Base-by-base conservation (phyloP, 2,888 invertebrate species). In the Parapristionchus giblindavisi region DNA sequence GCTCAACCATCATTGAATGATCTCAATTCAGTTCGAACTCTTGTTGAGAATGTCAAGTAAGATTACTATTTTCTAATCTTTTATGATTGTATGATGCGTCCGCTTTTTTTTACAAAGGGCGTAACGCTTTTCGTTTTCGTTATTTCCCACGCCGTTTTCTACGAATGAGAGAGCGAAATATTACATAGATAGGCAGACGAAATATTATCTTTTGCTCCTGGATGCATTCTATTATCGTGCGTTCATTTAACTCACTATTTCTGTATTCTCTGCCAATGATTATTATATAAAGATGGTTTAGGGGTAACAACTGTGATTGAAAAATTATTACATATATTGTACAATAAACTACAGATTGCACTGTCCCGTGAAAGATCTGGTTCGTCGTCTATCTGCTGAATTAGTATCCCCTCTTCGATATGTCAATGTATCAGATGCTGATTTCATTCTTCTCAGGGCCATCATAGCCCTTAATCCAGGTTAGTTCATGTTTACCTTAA, bases 401-500 rank as follows among this genome's bases (percentile, higher is more conserved):
- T 38, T 81, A n/a, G 75, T 81, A 17, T 65, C 70, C n/a, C 80
- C 81, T 32, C 56, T 81, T 40, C 61, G 78, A 24, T 40, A 72
- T 14, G 54, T 70, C 21, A 54, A 51, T 3, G 63, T 76, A 1
- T 66, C 76, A 6, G 66, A 74, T 21, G 52, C 77, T 6, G 81
- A 81, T 51, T 63, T 80, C 14, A 63, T 79, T 21, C 48, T 81
- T 48, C 75, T 80, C 27, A 54, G 77, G 68, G 82, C 80, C 3
- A 81, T 81, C 27, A 61, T 81, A n/a, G 78, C 78, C 36, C 66
- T 77, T 6, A 81, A 81, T 72, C 81, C 81, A 36, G 77, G 78
- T 78, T 5, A 40, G 61, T 38, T 58, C 2, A n/a, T n/a, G n/a
- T n/a, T n/a, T n/a, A n/a, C n/a, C n/a, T n/a, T n/a, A n/a, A n/a